Evolutionary conservation across 1,140 invertebrate species (phyloP), one percentile per base, ranked within the genome.

Genomic region (Neodiprion lecontei): DNA sequence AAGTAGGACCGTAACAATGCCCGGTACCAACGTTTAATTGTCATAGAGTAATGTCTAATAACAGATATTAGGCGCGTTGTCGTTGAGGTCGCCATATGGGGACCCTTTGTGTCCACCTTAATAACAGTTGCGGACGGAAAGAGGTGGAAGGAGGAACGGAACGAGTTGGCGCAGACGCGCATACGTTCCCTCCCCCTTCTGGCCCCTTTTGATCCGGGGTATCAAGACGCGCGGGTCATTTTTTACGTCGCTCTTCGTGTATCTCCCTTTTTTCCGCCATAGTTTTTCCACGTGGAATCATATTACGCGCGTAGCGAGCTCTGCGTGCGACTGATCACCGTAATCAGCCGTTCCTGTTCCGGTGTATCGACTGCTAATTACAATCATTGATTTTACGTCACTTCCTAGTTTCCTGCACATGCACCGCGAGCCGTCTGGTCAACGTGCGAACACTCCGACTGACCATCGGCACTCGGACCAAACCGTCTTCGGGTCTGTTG

Each of bases 41-140:
- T 86, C 87, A 88, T 88, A 88, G 87, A 88, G 86, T 87, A 88
- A 88, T 88, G 83, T 84, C 87, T 88, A 88, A 88, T 88, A 85
- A 88, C 87, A 88, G 88, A 88, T 77, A 88, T 88, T 88, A 88
- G 73, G 79, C 69, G 80, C 81, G 82, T 61, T 61, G 53, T 61
- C 53, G 53, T 61, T 61, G 53, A 61, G 83, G 81, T 86, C 83
- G 85, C 83, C 87, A 88, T 88, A 88, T 88, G 87, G 86, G 81
- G 79, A 71, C 78, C 85, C 83, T 86, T 86, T 86, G 85, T 40
- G 28, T 86, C 84, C 84, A 81, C 81, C 80, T n/a, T 85, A 86
- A 86, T 85, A 85, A 86, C 81, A 85, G 83, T 81, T 80, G 80
- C 77, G 80, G 80, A 83, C 83, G 85, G 82, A 87, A 88, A 88